Base-by-base conservation (phyloP, 2,113 vertebrate genomes). In the Cryptotis parvus region DNA sequence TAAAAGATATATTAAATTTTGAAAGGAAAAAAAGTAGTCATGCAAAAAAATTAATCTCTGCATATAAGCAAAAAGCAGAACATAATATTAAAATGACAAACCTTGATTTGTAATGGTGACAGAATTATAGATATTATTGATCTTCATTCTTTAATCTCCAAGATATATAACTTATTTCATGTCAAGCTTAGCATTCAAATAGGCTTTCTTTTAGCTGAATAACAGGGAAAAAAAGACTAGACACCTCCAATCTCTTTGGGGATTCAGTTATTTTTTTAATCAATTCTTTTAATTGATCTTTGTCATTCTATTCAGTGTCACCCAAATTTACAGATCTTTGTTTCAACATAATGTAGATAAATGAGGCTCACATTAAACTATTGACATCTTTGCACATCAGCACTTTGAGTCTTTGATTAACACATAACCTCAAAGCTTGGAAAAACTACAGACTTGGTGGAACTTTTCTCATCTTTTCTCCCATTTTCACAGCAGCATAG, bases 281-380 rank as follows among this genome's bases (percentile, higher is more conserved):
- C 87, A 96, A 95, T 86, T 95, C 95, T 91, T 97, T 76, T 96
- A 95, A 97, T 97, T 97, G 97, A 97, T 97, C 96, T 97, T 95
- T 96, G 95, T 96, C 97, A 95, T 97, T 97, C 96, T 97, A 93
- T 97, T 96, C 97, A 97, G 88, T 96, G 96, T 97, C 80, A 89
- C 83, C 94, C 93, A 93, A 89, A 96, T 96, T 96, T 96, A 97
- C 93, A 96, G 95, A 96, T 96, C 96, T 96, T 95, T 96, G 94
- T 97, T 97, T 95, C 95, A 95, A 70, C 70, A 95, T 97, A 97
- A 98, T 95, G 95, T 87, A 97, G 97, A 98, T 96, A 96, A 98
- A 98, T 97, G 97, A 98, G 92, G 73, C 82, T 93, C 92, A 93
- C 33, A 26, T 89, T 96, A 94, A 96, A 95, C 96, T 98, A 97